Evolutionary conservation across 2,888 invertebrate species (phyloP), one percentile per base, ranked within the genome.

Genomic region (Drosophila paramelanica): DNA sequence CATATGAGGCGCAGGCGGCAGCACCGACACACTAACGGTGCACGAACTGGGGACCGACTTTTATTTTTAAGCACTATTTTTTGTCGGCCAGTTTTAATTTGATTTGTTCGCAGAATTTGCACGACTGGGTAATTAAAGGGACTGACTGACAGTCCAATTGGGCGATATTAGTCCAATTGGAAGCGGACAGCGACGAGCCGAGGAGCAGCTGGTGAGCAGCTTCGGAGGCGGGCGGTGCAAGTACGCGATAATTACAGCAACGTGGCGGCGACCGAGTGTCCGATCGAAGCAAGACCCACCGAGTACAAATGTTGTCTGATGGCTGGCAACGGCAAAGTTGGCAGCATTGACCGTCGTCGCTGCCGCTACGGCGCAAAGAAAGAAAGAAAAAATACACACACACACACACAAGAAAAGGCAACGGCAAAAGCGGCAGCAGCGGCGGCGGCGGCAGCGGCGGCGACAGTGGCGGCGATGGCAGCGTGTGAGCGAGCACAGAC

Each of bases 221-320:
- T 5, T 43, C n/a, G 47, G 13, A n/a, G 14, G 17, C 14, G 11
- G 20, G n/a, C 50, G 51, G 25, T 60, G 52, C 38, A 59, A 74
- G 57, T 75, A 61, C 79, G 76, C 76, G 76, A 76, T 76, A 76
- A 76, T 77, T 75, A 77, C 80, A 76, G 66, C 71, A 66, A 75
- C 65, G 77, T 65, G 76, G 53, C 60, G 73, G 75, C 79, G 69
- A 79, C 81, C 84, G 87, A 76, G 64, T 83, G 76, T 76, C 76
- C 78, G 88, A 84, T 84, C 86, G 84, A 84, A 85, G 88, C 86
- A 85, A 89, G 88, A 89, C 89, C 89, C 87, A 89, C 89, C 89
- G 89, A 86, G 88, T 89, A 89, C 89, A 88, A 89, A 85, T 89
- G 89, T 88, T 86, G 89, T 85, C 85, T 86, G 90, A 89, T 89